These are phyloP conservation scores for Oreonectes daqikongensis DNA, from an alignment of 2,797 vertebrate genomes.

Conservation along the genomic window DNA sequence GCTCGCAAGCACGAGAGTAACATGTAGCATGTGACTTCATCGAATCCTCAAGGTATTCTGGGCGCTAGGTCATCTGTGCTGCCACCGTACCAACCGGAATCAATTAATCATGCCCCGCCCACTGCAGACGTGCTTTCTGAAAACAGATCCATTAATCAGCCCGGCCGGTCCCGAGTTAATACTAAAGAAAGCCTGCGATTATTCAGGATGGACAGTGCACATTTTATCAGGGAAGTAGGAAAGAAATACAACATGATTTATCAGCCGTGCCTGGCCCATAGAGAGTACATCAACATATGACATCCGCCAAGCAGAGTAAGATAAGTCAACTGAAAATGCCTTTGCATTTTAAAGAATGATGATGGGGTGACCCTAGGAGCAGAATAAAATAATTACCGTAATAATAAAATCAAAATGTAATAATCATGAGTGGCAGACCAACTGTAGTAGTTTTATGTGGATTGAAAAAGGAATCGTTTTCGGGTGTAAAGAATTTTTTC, in stretches of 20 bases:
- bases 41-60: conserved; percentile 17
- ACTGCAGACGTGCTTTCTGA: conserved; percentile 32
- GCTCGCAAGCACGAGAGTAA: not conserved
- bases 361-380: not conserved
- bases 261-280: conserved; percentile 6
- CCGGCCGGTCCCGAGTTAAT: conserved; percentile 31
- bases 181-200: conserved; percentile 39
- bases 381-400: conserved; percentile 12
- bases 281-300: conserved; percentile 7
- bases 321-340: conserved; percentile 17
- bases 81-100: conserved; percentile 14
- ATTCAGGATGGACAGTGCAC: conserved; percentile 30
- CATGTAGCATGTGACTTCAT: conserved; percentile 13
- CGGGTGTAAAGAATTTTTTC: conserved; percentile 13
- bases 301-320: conserved; percentile 3
- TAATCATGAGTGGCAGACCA: not conserved
- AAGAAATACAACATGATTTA: conserved; percentile 26
- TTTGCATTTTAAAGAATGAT: conserved; percentile 26
- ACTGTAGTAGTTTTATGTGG: not conserved
- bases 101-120: conserved; percentile 36
- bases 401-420: conserved; percentile 5
- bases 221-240: conserved; percentile 28
- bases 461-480: conserved; percentile 14
- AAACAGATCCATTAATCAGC: conserved; percentile 42
- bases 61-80: conserved; percentile 28